phyloP scores from a whole-genome alignment of 2,113 vertebrate species.

The Podarcis raffonei region DNA sequence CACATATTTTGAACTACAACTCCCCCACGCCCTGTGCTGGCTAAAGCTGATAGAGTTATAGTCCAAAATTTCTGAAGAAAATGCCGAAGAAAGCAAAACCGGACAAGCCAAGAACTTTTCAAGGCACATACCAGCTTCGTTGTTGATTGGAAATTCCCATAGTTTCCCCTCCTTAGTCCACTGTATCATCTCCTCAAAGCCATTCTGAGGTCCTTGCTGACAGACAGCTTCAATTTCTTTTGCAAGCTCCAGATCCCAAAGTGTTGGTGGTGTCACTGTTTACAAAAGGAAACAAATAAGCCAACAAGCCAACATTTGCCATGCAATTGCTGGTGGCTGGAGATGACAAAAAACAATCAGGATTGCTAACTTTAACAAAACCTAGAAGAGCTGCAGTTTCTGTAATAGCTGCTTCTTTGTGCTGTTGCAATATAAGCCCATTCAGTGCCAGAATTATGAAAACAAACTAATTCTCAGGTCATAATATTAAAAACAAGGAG shows the following conservation, averaged over 20 bases:
- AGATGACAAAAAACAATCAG: not conserved
- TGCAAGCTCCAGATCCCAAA: conserved; percentile 93
- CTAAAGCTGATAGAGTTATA: too few species aligned
- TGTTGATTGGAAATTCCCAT: conserved; percentile 92
- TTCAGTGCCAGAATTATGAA: conserved; percentile 24
- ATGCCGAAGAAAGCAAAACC: not conserved
- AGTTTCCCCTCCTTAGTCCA: conserved; percentile 94
- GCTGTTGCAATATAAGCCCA: conserved; percentile 3
- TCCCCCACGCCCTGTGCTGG: too few species aligned
- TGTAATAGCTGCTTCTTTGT: not conserved
- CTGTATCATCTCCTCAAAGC: conserved; percentile 95
- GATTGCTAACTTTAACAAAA: not conserved
- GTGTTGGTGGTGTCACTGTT: conserved; percentile 74
- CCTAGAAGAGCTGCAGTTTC: not conserved
- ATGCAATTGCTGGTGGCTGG: conserved; percentile 20
- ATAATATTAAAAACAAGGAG: not conserved
- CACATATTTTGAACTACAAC: too few species aligned
- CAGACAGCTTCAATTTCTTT: conserved; percentile 73
- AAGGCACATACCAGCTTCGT: conserved; percentile 84
- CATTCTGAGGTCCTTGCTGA: conserved; percentile 82
- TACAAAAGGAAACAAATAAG: conserved; percentile 5
- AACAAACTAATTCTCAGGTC: not conserved
- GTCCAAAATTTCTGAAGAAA: too few species aligned
- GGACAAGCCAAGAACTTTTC: not conserved
- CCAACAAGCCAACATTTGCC: not conserved